Base-by-base conservation (phyloP, 2,797 vertebrate species). In the Hozukius guyotensis region DNA sequence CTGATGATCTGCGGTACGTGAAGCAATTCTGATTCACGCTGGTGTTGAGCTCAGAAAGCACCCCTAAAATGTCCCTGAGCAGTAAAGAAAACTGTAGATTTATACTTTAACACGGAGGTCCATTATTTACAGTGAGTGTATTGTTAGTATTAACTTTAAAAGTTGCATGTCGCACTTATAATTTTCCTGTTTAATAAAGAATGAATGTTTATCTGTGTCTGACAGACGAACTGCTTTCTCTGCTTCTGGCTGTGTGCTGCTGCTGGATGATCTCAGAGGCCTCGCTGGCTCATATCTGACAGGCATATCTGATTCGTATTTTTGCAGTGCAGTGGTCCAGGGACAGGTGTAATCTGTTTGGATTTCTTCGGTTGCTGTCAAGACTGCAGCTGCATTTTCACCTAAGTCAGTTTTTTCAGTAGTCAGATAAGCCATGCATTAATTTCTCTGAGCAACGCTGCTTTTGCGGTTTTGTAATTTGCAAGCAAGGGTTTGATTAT, bases 301-400 rank as follows among this genome's bases (percentile, higher is more conserved):
- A 86, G 69, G 75, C 84, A 81, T 75, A 84, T 89, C 85, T 79
- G 81, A 89, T 88, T 83, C 4, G 31, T 60, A 77, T 86, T 87
- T 49, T 83, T 82, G 77, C 84, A 25, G 79, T 22, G 86, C 85
- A 12, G 66, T 59, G 75, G 83, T 82, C 62, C 67, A 29, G 65
- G 63, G 78, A 85, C 81, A 84, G 75, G 81, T 87, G 88, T 88
- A 88, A 92, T 91, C 84, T 85, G 77, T 86, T 78, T 79, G 49
- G 75, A 87, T 88, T 86, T 88, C 32, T 80, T 64, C 20, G 36
- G 64, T 65, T 75, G 57, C 77, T 78, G 68, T 88, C 66, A 71
- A 62, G 62, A 73, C 81, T 22, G 74, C 72, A 73, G 69, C 75
- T 81, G 72, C 62, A 81, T 84, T 88, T 87, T 60, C 49, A 34